These are phyloP conservation scores for Bos taurus DNA, from an alignment of 2,113 vertebrate genomes.

Conservation along the genomic window ARS-UCD2.0 NC_037352.1:2991501-2992000, in stretches of 20 bases:
- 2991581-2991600: neutral
- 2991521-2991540: neutral
- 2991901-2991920: too few relatives aligned
- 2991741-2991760: neutral
- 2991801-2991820: neutral
- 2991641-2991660: neutral
- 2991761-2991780: neutral
- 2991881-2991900: neutral
- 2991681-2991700: neutral
- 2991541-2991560: too few relatives aligned
- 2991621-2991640: neutral
- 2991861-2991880: fast-evolving
- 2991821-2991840: neutral
- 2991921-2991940: neutral
- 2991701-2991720: neutral
- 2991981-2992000: neutral
- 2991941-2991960: neutral
- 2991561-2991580: neutral
- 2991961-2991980: too few relatives aligned
- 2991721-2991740: neutral
- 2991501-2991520: neutral
- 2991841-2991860: neutral
- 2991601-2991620: fast-evolving
- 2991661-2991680: neutral
- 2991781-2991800: neutral